Percentiles rank a stretch among this genome's conserved stretches.
Evolutionary conservation across 2,113 vertebrate genomes (phyloP).

Genomic region (Oplegnathus fasciatus): DNA sequence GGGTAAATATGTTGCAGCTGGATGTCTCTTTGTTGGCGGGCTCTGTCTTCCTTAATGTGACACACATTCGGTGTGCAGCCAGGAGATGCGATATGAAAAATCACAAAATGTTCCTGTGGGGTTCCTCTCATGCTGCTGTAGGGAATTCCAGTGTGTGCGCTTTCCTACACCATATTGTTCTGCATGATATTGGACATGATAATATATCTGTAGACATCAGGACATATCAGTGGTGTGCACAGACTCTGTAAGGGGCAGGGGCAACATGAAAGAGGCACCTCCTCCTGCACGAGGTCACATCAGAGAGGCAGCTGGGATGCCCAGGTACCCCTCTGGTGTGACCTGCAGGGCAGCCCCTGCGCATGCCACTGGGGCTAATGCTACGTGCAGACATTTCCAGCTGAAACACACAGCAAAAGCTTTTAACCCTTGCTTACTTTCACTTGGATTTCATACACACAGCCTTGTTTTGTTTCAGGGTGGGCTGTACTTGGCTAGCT

Average conservation of each 20-base stretch:
- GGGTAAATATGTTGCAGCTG: background rate
- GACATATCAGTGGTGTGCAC: background rate
- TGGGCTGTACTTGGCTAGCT: too few relatives aligned
- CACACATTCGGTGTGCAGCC: constrained; percentile 2
- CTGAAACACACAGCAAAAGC: background rate
- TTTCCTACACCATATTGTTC: background rate
- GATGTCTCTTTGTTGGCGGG: background rate
- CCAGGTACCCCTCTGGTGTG: background rate
- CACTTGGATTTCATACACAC: background rate
- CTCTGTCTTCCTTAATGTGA: background rate
- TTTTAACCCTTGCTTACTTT: background rate
- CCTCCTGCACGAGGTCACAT: background rate
- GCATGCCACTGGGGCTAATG: too few relatives aligned
- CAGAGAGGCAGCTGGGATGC: background rate
- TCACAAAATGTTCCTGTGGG: constrained; percentile 1
- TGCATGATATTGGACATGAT: background rate
- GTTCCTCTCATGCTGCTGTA: background rate
- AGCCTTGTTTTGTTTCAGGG: too few relatives aligned
- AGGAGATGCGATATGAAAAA: background rate
- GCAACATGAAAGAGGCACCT: background rate
- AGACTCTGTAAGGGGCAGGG: background rate
- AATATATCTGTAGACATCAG: background rate
- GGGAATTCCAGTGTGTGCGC: background rate
- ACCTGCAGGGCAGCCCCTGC: background rate
- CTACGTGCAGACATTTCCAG: background rate